Base-by-base conservation (phyloP, 2,888 invertebrate species). In the Melieria picta region DNA sequence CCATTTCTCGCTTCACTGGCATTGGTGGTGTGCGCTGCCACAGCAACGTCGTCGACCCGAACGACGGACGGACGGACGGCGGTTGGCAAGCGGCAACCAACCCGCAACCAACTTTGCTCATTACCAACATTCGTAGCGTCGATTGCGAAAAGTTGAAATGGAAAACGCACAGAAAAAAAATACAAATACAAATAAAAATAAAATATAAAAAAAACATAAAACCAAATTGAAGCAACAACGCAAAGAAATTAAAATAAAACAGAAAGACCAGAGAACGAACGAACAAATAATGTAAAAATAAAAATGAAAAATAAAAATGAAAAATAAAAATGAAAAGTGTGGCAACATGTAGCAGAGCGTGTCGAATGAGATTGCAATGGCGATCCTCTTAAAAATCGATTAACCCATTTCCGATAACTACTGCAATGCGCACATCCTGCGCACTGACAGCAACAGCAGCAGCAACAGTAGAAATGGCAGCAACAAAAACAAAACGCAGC, bases 341-440 rank as follows among this genome's bases (percentile, higher is more conserved):
- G 43, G 7, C 43, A 52, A 62, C 16, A 5, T 71, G 80, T 79
- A 82, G 78, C 82, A 82, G 80, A 79, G 81, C 82, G 78, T 83
- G 80, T 80, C 80, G 80, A 78, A 82, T 80, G 80, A 78, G 81
- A 79, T 83, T 83, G 80, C 82, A 80, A 82, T 58, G 81, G 83
- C 78, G 74, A 80, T 82, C 80, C 81, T 80, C 80, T 83, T 84
- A 80, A 83, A 83, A 84, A 81, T 83, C 84, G 84, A 83, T 84
- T 83, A 84, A 84, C 83, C 83, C 79, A 84, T 83, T 83, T 84
- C 82, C 83, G 82, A 84, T 83, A 81, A 81, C 82, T 78, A 80
- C 84, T 81, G 84, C 84, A 84, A 80, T 84, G 83, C 83, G 83
- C 83, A 81, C 74, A 72, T 74, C 66, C 58, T 60, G 52, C 52